These are phyloP conservation scores for Drosophila macrospina DNA, from an alignment of 2,888 invertebrate species.

Conservation along the genomic window DNA sequence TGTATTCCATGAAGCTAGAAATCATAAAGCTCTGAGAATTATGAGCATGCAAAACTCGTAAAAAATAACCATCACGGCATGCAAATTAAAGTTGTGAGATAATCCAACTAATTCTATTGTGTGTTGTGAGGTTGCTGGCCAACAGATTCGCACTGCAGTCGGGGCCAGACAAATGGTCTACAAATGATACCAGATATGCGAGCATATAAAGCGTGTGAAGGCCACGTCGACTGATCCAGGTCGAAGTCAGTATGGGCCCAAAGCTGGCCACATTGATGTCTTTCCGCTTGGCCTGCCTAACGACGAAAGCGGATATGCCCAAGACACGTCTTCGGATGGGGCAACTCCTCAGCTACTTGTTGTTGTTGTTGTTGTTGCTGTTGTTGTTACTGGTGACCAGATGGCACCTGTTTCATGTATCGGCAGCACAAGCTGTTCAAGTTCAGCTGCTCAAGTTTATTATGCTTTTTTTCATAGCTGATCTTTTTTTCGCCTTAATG, in stretches of 20 bases:
- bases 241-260: neutral
- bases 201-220: constrained; percentile 44
- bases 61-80: constrained; percentile 17
- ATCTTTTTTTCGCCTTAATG: constrained; percentile 39
- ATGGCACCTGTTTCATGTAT: constrained; percentile 65
- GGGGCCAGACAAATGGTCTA: constrained; percentile 28
- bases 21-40: constrained; percentile 20
- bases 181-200: constrained; percentile 18
- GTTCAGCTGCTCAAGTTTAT: constrained; percentile 62
- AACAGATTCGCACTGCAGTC: constrained; percentile 4
- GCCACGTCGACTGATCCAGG: constrained; percentile 31
- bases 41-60: constrained; percentile 7
- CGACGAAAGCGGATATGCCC: constrained; percentile 62
- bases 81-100: constrained; percentile 39
- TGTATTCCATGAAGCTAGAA: constrained; percentile 15
- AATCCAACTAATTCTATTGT: constrained; percentile 51
- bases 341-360: neutral
- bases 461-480: constrained; percentile 15
- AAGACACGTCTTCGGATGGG: constrained; percentile 40
- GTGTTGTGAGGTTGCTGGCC: neutral
- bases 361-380: constrained; percentile 6
- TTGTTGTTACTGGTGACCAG: constrained; percentile 20
- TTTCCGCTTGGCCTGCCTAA: constrained; percentile 49
- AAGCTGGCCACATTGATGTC: constrained; percentile 32
- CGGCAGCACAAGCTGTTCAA: constrained; percentile 63